These are phyloP conservation scores for Agriopis marginaria DNA, from an alignment of 2,888 invertebrate species.

Conservation along the genomic window DNA sequence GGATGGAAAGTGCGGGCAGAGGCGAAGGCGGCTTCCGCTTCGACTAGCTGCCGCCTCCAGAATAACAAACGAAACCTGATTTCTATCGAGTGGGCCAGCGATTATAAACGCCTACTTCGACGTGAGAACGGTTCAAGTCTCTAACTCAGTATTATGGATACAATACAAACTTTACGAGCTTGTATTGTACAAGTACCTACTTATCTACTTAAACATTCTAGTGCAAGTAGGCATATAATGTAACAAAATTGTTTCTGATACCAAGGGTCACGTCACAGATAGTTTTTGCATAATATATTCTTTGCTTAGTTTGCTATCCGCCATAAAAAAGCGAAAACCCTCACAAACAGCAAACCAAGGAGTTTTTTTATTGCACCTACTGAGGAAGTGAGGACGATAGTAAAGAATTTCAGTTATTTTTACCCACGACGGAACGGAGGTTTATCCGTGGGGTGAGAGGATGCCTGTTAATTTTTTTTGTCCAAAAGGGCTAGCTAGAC, in stretches of 20 bases:
- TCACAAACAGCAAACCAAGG: too few species aligned
- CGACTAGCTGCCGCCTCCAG: slow-evolving; percentile 74
- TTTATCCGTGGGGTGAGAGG: too few species aligned
- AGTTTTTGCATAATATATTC: too few species aligned
- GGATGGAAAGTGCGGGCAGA: slow-evolving; percentile 83
- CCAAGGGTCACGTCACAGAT: neutral
- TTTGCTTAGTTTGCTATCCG: too few species aligned
- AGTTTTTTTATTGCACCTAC: too few species aligned
- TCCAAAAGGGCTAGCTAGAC: too few species aligned
- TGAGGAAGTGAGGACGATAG: too few species aligned
- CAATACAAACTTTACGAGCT: slow-evolving; percentile 23
- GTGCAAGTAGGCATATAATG: neutral
- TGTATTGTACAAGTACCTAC: neutral
- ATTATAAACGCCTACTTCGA: slow-evolving; percentile 65
- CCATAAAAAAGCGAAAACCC: too few species aligned
- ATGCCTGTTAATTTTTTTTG: too few species aligned
- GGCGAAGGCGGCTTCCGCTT: slow-evolving; percentile 76
- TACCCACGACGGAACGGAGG: too few species aligned
- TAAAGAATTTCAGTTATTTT: too few species aligned
- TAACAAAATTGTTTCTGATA: neutral
- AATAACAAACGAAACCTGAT: slow-evolving; percentile 86
- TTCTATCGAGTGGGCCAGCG: slow-evolving; percentile 80
- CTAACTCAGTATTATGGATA: slow-evolving; percentile 20
- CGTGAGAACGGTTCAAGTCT: slow-evolving; percentile 31
- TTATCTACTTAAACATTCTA: neutral